These are phyloP conservation scores for Clepsis dumicolana DNA, from an alignment of 2,888 invertebrate species.

Conservation along the genomic window DNA sequence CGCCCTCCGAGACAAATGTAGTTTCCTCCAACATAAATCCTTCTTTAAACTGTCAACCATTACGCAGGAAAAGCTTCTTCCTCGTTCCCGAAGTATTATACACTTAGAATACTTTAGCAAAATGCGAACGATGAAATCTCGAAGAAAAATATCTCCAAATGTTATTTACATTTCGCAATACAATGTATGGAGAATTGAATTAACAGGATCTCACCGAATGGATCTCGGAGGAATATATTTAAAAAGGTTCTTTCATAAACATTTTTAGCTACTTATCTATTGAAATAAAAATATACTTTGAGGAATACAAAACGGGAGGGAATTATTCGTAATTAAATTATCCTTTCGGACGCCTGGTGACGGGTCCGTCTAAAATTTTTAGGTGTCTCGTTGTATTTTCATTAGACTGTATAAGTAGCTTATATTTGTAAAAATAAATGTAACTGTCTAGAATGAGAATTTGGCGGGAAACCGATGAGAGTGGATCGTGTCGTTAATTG, in stretches of 20 bases:
- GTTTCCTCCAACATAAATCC: conserved; percentile 14
- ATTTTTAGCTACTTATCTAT: conserved; percentile 35
- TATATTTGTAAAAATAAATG: no score
- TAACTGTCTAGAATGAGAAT: no score
- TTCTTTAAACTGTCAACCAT: conserved; percentile 17
- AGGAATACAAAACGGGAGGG: conserved; percentile 6
- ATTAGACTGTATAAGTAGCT: no score
- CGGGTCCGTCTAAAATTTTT: no score
- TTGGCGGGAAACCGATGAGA: no score
- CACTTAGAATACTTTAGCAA: conserved; percentile 16
- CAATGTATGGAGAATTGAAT: conserved; percentile 32
- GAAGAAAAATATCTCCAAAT: conserved; percentile 33
- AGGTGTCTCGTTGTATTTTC: no score
- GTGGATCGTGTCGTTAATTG: no score
- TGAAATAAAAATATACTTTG: conserved; percentile 30
- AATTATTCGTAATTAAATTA: conserved; percentile 31
- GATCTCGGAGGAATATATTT: conserved; percentile 26
- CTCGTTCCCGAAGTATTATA: conserved; percentile 6
- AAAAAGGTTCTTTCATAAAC: conserved; percentile 34
- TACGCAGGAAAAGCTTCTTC: conserved; percentile 7
- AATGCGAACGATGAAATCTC: conserved; percentile 20
- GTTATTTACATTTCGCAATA: conserved; percentile 27
- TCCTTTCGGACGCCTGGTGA: no score
- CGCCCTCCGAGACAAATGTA: conserved; percentile 2
- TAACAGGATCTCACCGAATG: conserved; percentile 32